A percentile compares a stretch with the other conserved stretches of the same genome.
Conservation (phyloP, 2,797 vertebrate genomes). For the Pangasius larnaudii region DNA sequence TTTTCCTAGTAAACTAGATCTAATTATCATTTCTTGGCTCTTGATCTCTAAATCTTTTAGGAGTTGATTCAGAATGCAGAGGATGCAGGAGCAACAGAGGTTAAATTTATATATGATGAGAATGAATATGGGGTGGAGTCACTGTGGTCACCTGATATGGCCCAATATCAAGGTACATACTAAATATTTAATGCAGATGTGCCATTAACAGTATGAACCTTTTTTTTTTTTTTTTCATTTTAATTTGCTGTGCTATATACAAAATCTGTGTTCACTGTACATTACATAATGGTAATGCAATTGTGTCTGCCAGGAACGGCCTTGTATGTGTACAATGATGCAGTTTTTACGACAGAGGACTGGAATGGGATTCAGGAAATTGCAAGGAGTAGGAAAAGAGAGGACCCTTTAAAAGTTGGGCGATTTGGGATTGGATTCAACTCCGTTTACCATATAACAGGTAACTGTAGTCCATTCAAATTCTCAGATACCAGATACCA, state of each 20-base stretch:
- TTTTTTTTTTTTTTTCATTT: not conserved
- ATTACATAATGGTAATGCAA: not conserved
- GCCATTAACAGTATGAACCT: not conserved
- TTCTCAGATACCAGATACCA: not conserved
- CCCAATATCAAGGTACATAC: slow-evolving; percentile 88
- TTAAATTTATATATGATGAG: slow-evolving; percentile 96
- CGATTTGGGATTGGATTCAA: slow-evolving; percentile 99
- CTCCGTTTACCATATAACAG: slow-evolving; percentile 99
- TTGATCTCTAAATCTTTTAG: slow-evolving; percentile 66
- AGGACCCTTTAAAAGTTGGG: slow-evolving; percentile 97
- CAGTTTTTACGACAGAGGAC: slow-evolving; percentile 90
- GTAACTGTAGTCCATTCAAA: slow-evolving; percentile 65
- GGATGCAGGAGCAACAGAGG: slow-evolving; percentile 95
- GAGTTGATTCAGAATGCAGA: slow-evolving; percentile 99
- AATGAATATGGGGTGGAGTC: slow-evolving; percentile 93
- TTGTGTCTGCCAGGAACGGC: slow-evolving; percentile 79
- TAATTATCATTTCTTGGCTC: not conserved
- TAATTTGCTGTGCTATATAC: not conserved
- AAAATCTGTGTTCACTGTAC: not conserved
- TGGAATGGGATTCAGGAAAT: slow-evolving; percentile 99
- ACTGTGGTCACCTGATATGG: slow-evolving; percentile 94
- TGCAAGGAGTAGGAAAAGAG: slow-evolving; percentile 95
- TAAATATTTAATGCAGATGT: not conserved
- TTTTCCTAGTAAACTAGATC: not conserved
- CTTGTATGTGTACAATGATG: slow-evolving; percentile 94